These are phyloP conservation scores for Perodicticus potto DNA, from an alignment of 2,797 vertebrate genomes.

Conservation along the genomic window DNA sequence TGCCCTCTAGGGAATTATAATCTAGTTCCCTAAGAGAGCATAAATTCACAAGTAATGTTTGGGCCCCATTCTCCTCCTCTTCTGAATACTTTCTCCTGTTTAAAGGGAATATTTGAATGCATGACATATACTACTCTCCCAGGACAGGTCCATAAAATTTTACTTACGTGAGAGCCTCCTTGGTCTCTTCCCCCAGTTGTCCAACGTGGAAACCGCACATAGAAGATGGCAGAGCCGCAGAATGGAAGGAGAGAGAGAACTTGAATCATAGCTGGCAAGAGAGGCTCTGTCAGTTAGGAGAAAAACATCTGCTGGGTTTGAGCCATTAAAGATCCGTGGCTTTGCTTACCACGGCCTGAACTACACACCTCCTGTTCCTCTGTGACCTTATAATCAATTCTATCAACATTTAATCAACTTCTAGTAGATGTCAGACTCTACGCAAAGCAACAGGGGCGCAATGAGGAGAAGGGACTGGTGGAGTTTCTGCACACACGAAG, in stretches of 20 bases:
- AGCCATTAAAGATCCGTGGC: neutral
- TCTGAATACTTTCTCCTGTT: neutral
- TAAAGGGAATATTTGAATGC: neutral
- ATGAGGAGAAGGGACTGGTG: neutral
- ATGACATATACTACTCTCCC: neutral
- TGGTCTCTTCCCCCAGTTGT: neutral
- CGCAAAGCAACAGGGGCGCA: neutral
- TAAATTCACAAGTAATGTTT: neutral
- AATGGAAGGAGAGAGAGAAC: neutral
- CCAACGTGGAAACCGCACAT: neutral
- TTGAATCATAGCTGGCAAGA: neutral
- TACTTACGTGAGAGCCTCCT: neutral
- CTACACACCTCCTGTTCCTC: neutral
- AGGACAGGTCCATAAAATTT: neutral
- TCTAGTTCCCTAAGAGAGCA: neutral
- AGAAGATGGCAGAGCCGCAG: neutral
- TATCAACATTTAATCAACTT: neutral
- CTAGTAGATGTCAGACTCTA: neutral
- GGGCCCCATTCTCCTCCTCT: neutral
- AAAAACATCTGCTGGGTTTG: neutral
- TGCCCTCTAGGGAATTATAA: neutral
- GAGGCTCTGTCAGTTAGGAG: neutral
- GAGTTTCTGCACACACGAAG: neutral
- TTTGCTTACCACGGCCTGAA: neutral
- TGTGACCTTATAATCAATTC: neutral